Base-by-base conservation (phyloP, 2,113 vertebrate genomes). In the Ceyx margarethae region DNA sequence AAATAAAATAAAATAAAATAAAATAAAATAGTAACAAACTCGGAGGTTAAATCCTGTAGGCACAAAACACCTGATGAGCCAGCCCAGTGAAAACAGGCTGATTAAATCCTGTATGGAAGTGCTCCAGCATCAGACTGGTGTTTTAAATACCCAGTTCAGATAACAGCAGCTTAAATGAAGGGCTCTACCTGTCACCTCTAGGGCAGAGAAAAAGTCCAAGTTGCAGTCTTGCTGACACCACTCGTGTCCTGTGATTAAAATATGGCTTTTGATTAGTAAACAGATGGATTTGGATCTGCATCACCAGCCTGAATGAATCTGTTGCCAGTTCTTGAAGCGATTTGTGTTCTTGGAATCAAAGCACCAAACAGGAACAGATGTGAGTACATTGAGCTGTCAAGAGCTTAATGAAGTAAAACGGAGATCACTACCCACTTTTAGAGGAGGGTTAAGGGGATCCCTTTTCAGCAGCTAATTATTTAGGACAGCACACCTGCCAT, bases 361-460 rank as follows among this genome's bases (percentile, higher is more conserved):
- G 82, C 88, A 82, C 86, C 93, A 96, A 97, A 96, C 94, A 93
- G 56, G 95, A 95, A 96, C 97, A 97, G 96, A 97, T 97, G 95
- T 96, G 96, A 93, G 92, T 85, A 97, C 94, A 97, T 79, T 94
- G 93, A 98, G 88, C 95, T 97, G 97, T 97, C 97, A 97, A 37
- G 95, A 94, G 87, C 95, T 95, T 97, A 97, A 97, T 98, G 97
- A 95, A 96, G 94, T 89, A 92, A 96, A 97, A 94, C 96, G 1
- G 26, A 97, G 95, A 95, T 96, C 88, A 91, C 93, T 91, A 94
- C 87, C 87, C 89, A 78, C 81, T 95, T 94, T 67, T n/a, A 87
- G 85, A 79, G 87, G 86, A 87, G 89, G 83, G 85, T 94, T 96
- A 95, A 94, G 69, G 79, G 95, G 94, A 89, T 96, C 96, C 78